Percentiles rank a stretch among this genome's conserved stretches.
These are phyloP conservation scores for Erannis defoliaria DNA, from an alignment of 2,888 invertebrate species.

Conservation along the genomic window DNA sequence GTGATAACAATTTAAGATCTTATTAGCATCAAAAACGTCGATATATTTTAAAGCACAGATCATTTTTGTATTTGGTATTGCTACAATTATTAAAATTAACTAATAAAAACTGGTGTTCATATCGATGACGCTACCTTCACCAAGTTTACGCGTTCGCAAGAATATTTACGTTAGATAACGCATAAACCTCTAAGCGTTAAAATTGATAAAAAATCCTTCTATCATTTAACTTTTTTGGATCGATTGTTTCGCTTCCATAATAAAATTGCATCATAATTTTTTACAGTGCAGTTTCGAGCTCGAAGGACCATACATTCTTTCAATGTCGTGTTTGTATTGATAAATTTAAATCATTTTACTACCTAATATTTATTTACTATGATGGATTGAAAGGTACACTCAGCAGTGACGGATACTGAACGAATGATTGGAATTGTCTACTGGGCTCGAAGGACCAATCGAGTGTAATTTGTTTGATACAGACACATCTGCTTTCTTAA, in stretches of 20 bases:
- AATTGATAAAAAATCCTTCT: too few species aligned
- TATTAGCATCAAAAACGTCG: constrained; percentile 5
- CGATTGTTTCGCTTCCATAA: background rate
- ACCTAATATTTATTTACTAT: too few species aligned
- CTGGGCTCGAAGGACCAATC: background rate
- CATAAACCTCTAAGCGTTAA: too few species aligned
- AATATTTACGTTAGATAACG: too few species aligned
- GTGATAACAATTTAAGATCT: constrained; percentile 13
- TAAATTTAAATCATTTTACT: too few species aligned
- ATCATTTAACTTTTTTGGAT: too few species aligned
- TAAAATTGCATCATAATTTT: background rate
- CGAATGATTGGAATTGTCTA: background rate
- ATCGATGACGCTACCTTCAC: background rate
- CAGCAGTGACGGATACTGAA: background rate
- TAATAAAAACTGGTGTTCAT: background rate
- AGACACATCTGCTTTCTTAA: too few species aligned
- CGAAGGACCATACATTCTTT: background rate
- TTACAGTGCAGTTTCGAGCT: background rate
- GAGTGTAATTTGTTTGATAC: background rate
- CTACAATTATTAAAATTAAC: background rate
- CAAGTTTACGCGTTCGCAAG: too few species aligned
- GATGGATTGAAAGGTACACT: too few species aligned
- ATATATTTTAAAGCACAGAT: background rate
- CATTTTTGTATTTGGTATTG: background rate
- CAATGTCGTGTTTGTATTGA: too few species aligned